Evolutionary conservation across 1,140 invertebrate genomes (phyloP).

Genomic region (Papilio machaon): DNA sequence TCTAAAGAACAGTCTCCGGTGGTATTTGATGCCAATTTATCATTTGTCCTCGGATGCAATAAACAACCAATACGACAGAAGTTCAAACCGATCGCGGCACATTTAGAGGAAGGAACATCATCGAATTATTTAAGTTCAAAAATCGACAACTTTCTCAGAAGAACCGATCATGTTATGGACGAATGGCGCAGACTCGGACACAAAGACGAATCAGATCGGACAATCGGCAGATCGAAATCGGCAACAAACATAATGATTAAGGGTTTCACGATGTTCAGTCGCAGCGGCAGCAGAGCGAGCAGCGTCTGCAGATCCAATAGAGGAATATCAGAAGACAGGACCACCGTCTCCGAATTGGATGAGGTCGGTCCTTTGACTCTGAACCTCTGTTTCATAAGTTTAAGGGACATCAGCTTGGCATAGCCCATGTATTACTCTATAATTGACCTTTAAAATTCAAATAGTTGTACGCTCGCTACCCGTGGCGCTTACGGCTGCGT

Average conservation of each 20-base stretch:
- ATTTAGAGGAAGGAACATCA: slow-evolving; percentile 87
- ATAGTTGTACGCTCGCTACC: slow-evolving; percentile 55
- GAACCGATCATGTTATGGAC: slow-evolving; percentile 93
- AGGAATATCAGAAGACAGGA: slow-evolving; percentile 83
- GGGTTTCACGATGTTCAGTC: slow-evolving; percentile 88
- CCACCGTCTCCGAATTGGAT: slow-evolving; percentile 85
- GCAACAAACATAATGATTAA: slow-evolving; percentile 91
- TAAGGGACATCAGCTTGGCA: not conserved
- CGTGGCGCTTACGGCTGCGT: slow-evolving; percentile 61
- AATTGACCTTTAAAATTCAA: slow-evolving; percentile 50
- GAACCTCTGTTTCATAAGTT: slow-evolving; percentile 21
- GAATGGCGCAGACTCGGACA: slow-evolving; percentile 88
- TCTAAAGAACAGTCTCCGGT: slow-evolving; percentile 88
- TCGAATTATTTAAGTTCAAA: slow-evolving; percentile 88
- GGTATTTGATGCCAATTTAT: slow-evolving; percentile 90
- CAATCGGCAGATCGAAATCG: slow-evolving; percentile 85
- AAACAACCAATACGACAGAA: slow-evolving; percentile 86
- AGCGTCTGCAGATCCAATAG: slow-evolving; percentile 78
- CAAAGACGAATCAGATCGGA: slow-evolving; percentile 80
- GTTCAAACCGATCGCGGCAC: slow-evolving; percentile 87
- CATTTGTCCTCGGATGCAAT: slow-evolving; percentile 88
- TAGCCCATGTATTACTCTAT: slow-evolving; percentile 60
- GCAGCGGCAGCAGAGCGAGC: slow-evolving; percentile 80
- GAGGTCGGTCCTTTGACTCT: slow-evolving; percentile 79
- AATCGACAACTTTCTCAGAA: slow-evolving; percentile 90